These are phyloP conservation scores for Apotomis capreana DNA, from an alignment of 2,888 invertebrate genomes.

Conservation along the genomic window DNA sequence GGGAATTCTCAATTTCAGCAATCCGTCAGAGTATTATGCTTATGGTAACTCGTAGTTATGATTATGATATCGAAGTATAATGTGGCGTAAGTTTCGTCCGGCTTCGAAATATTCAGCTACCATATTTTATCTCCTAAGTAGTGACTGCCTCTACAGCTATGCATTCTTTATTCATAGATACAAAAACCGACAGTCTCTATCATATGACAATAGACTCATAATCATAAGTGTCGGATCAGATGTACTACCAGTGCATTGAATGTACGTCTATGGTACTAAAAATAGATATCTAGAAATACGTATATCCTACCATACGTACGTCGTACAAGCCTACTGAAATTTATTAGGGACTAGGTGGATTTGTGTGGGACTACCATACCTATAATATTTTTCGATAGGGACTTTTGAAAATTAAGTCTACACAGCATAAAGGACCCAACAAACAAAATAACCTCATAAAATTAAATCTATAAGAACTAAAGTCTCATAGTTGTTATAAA, in stretches of 20 bases:
- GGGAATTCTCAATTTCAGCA: no score
- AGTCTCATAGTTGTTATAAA: no score
- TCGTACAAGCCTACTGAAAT: no score
- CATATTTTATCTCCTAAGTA: neutral
- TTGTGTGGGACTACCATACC: no score
- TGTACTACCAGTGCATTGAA: constrained; percentile 1
- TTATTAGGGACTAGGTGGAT: no score
- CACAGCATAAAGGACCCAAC: no score
- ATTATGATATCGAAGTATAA: neutral
- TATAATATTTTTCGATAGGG: no score
- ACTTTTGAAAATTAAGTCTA: no score
- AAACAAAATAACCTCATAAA: no score
- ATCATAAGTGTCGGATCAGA: constrained; percentile 9
- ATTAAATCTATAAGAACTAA: no score
- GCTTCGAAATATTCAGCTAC: neutral
- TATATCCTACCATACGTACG: no score
- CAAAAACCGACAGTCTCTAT: neutral
- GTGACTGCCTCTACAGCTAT: neutral
- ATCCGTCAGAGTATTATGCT: neutral
- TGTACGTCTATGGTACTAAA: constrained; percentile 3
- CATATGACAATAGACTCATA: constrained; percentile 16
- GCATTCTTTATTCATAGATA: neutral
- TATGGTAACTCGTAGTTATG: neutral
- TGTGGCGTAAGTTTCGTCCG: neutral
- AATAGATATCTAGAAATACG: neutral